Conservation (phyloP, 1,140 invertebrate genomes). For the Drosophila kurseongensis region DNA sequence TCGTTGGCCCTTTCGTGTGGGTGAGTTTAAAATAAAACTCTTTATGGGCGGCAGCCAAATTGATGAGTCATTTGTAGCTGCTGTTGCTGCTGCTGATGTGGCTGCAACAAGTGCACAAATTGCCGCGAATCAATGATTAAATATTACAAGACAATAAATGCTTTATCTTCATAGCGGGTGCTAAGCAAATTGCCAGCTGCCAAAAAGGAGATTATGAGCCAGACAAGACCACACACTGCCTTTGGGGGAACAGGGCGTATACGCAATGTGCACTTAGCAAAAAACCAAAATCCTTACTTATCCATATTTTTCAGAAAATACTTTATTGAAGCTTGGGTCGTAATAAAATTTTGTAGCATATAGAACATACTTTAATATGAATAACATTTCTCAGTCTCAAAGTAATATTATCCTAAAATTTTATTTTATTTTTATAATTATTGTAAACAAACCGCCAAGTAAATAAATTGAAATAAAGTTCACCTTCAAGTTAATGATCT, state of each 20-base stretch:
- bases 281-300: neutral
- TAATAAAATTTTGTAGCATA: too few species aligned
- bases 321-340: too few species aligned
- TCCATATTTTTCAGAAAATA: too few species aligned
- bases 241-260: conserved; percentile 17
- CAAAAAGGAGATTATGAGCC: conserved; percentile 64
- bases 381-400: too few species aligned
- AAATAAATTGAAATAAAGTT: too few species aligned
- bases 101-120: conserved; percentile 68
- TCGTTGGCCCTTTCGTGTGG: conserved; percentile 26
- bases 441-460: too few species aligned
- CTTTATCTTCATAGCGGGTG: conserved; percentile 73
- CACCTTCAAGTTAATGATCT: too few species aligned
- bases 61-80: conserved; percentile 71
- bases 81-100: conserved; percentile 13
- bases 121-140: conserved; percentile 70
- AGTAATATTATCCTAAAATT: too few species aligned
- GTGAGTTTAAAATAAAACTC: conserved; percentile 66
- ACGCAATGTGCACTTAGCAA: conserved; percentile 7
- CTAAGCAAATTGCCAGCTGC: conserved; percentile 73
- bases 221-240: conserved; percentile 44
- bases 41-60: conserved; percentile 61
- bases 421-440: too few species aligned
- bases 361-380: too few species aligned
- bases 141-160: conserved; percentile 79